Base-by-base conservation (phyloP, 2,113 vertebrate genomes). In the Myiagra hebetior region DNA sequence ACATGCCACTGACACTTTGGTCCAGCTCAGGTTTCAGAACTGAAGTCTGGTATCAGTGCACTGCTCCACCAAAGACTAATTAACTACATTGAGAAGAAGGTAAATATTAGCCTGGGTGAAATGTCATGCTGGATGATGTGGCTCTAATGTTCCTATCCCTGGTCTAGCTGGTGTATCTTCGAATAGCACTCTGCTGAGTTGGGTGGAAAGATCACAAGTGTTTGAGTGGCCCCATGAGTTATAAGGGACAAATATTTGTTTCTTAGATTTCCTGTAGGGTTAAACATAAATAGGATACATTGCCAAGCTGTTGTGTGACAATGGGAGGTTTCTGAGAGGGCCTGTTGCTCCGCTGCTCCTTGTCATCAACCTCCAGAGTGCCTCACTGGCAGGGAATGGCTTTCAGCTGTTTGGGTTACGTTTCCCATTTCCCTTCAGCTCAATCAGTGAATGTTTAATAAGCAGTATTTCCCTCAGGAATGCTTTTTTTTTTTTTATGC, bases 51-150 rank as follows among this genome's bases (percentile, higher is more conserved):
- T 94, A 41, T 52, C 70, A 60, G 60, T 68, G 73, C 81, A 72
- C 69, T 78, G 73, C 86, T 95, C 86, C 86, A 94, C 86, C 83
- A 91, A 73, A 80, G 94, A 42, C 26, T 33, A 80, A 93, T 90
- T 76, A 92, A 50, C 79, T 65, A 0, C 10, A 1, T 53, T 83
- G 87, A 88, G 55, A 92, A 88, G 63, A 60, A 70, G 60, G 83
- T 92, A 70, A 88, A 70, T 83, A 81, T 70, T 91, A 89, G 79
- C 68, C 50, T 59, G 46, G 83, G 50, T 84, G 85, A 80, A 85
- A 69, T 57, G 46, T 87, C 67, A 7, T 5, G 3, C 41, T 87
- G 53, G 53, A 26, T 68, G 53, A 73, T 85, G 85, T 90, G 42
- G 57, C 55, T 96, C 3, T 73, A 46, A 37, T 30, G 75, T 73